A percentile compares a stretch with the other conserved stretches of the same genome.
Evolutionary conservation across 2,113 vertebrate genomes (phyloP).

Genomic region (Lagenorhynchus albirostris): DNA sequence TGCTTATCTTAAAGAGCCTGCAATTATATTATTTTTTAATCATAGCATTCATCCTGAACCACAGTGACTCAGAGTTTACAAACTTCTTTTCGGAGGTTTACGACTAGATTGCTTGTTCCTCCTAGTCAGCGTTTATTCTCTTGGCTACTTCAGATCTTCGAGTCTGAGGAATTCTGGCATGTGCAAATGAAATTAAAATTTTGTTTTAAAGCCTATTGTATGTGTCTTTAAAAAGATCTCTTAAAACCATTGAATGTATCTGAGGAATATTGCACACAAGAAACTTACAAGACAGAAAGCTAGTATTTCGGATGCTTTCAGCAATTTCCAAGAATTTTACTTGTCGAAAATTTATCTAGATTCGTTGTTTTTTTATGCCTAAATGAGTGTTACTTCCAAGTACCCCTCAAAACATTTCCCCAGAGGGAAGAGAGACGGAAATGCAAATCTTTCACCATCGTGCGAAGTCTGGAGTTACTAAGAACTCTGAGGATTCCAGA

Average conservation of each 20-base stretch:
- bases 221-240: not conserved
- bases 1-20: not conserved
- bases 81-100: not conserved
- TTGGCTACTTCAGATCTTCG: conserved; percentile 3
- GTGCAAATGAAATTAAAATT: not conserved
- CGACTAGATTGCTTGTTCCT: not conserved
- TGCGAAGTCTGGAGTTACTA: not conserved
- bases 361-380: conserved; percentile 20
- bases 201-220: not conserved
- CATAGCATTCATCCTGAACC: not conserved
- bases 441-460: not conserved
- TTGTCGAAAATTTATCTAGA: conserved; percentile 6
- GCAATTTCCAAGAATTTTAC: not conserved
- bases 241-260: not conserved
- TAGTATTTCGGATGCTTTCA: conserved; percentile 33
- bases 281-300: not conserved
- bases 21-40: conserved; percentile 17
- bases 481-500: conserved; percentile 1
- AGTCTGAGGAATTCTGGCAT: not conserved
- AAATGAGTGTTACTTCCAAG: not conserved
- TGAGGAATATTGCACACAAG: not conserved
- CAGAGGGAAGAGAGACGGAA: not conserved
- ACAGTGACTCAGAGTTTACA: not conserved
- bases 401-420: not conserved
- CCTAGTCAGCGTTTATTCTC: not conserved